Base-by-base conservation (phyloP, 1,140 invertebrate genomes). In the Drosophila ambigua region DNA sequence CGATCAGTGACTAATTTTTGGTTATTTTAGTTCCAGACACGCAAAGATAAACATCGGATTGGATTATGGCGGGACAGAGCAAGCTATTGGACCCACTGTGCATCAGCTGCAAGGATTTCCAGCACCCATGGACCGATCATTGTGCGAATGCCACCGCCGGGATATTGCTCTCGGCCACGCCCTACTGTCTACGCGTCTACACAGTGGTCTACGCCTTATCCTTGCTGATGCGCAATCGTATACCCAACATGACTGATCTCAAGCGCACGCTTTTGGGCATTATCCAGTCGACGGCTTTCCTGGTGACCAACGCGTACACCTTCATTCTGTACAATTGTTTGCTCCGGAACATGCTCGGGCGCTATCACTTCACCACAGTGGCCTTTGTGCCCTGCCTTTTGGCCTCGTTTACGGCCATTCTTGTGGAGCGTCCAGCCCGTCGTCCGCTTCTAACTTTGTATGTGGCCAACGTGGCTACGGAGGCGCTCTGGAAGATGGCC, bases 391-490 rank as follows among this genome's bases (percentile, higher is more conserved):
- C 96, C 52, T 94, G 95, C 43, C 95, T 96, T 87, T 80, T 96
- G 16, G 95, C 95, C 6, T 95, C 95, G 89, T 93, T 95, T 41
- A 92, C 94, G 69, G 95, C 96, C 48, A 96, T 97, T 89, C 71
- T 96, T 23, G 93, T 97, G 46, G 96, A 97, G 92, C 93, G 96
- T 77, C 94, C 94, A 67, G 95, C 94, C 16, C 94, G 96, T 61
- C 93, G 96, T 71, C 93, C 94, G 8, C 87, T 97, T 5, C 91
- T 97, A 5, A 94, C 95, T 75, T 92, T 97, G 11, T 97, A 97
- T 92, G 95, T 97, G 51, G 95, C 95, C 46, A 97, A 97, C 93
- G 94, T 97, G 92, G 96, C 96, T 24, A 95, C 95, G 15, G 96
- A 97, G 93, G 95, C 96, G 5, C 82, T 96, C 20, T 97, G 96